Evolutionary conservation across 2,797 vertebrate species (phyloP).

Genomic region (Acanthurus leucopareius): DNA sequence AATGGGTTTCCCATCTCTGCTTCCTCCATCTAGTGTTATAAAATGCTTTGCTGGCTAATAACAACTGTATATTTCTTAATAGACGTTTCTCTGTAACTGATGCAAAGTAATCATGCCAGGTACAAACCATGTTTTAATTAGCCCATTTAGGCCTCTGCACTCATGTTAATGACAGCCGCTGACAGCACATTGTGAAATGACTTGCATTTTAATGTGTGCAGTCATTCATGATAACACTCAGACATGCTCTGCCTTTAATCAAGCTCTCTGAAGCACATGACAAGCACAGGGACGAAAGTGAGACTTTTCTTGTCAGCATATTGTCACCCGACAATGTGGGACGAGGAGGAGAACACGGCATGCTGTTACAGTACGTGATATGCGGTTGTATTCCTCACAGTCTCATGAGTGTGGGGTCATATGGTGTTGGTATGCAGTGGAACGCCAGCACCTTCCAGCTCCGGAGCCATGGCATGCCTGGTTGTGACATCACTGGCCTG

Average conservation of each 20-base stretch:
- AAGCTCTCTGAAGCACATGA: constrained; percentile 36
- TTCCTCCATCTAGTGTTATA: constrained; percentile 21
- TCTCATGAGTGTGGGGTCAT: constrained; percentile 53
- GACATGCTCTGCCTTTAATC: constrained; percentile 12
- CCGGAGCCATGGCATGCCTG: constrained; percentile 49
- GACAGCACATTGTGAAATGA: constrained; percentile 35
- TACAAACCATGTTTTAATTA: constrained; percentile 21
- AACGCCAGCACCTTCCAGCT: constrained; percentile 19
- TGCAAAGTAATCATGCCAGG: background rate
- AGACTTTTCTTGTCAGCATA: constrained; percentile 39
- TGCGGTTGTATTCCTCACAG: constrained; percentile 8
- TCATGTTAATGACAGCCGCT: constrained; percentile 22
- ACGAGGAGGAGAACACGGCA: constrained; percentile 32
- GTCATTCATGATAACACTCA: constrained; percentile 19
- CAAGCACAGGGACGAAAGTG: constrained; percentile 13
- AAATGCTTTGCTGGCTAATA: constrained; percentile 31
- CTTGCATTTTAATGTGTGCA: constrained; percentile 15
- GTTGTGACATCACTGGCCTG: constrained; percentile 62
- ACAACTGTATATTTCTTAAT: constrained; percentile 10
- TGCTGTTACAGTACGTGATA: constrained; percentile 35
- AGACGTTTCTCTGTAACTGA: constrained; percentile 39
- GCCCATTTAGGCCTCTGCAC: background rate
- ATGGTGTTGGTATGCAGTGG: constrained; percentile 66
- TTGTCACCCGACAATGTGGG: constrained; percentile 60
- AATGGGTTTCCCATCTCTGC: constrained; percentile 43